Base-by-base conservation (phyloP, 2,797 vertebrate species). In the Xenopus petersii region DNA sequence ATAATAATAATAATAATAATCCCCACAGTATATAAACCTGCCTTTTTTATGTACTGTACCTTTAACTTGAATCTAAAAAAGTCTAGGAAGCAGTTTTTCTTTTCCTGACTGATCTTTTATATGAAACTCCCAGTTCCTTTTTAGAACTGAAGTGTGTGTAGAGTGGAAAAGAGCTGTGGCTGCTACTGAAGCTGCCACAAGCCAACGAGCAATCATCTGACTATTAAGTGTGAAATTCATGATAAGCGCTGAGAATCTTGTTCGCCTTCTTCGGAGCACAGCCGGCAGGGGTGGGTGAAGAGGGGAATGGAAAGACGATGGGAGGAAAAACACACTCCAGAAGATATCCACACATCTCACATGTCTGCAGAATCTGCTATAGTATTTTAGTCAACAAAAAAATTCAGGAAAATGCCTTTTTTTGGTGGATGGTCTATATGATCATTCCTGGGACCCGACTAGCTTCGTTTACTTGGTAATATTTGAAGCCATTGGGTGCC, bases 241-340 rank as follows among this genome's bases (percentile, higher is more conserved):
- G 36, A 76, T 76, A 75, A 66, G 68, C 30, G 0, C 2, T 2
- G 58, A 1, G 6, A 74, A 73, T 60, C 2, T 0, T 10, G 13
- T 61, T 82, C 75, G 61, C 56, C 75, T 70, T 83, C 24, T 64
- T 12, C 60, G 13, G 49, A 63, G 64, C n/a, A 42, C 24, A 60
- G 36, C n/a, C 24, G 42, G 42, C 46, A 58, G 54, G 56, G 30
- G 26, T 56, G 59, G 55, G 46, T 51, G 49, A 51, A 66, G 72
- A 71, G 21, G 6, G 10, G 24, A 61, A 33, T n/a, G 54, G 49
- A 66, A 36, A 66, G 21, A 56, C 55, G 64, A 26, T 49, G 5
- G 21, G 17, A 51, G 3, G 36, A 71, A 58, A 42, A 42, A 42
- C 21, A 48, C 10, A 24, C 56, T 62, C 17, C 12, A 16, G 12